Percentiles rank a stretch among this genome's conserved stretches.
Evolutionary conservation across 2,113 vertebrate species (phyloP).

Genomic region (Scolopax mira): DNA sequence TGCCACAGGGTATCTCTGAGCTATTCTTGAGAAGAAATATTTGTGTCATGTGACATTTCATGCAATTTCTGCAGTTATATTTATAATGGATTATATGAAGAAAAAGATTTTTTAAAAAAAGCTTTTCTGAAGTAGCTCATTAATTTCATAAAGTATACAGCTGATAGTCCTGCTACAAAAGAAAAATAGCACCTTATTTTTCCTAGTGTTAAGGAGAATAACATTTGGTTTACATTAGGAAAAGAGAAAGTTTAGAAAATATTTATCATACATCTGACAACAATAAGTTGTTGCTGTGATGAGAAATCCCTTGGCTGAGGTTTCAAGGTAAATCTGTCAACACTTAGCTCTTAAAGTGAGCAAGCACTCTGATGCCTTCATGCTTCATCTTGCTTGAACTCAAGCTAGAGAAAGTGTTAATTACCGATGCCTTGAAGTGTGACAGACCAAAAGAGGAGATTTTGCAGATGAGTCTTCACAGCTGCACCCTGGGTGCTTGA

Average conservation of each 20-base stretch:
- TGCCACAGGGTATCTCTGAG: background rate
- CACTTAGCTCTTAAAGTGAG: background rate
- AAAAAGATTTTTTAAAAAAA: rapidly evolving
- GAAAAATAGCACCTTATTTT: background rate
- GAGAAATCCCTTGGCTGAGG: background rate
- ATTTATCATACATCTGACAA: background rate
- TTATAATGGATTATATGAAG: background rate
- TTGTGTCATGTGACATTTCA: rapidly evolving
- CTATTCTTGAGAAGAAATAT: background rate
- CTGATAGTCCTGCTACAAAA: background rate
- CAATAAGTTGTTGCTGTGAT: background rate
- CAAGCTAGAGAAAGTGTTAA: background rate
- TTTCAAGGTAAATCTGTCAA: background rate
- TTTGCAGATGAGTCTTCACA: background rate
- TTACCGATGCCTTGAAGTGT: background rate
- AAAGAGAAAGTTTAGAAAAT: background rate
- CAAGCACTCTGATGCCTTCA: background rate
- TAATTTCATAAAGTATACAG: background rate
- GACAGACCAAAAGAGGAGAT: background rate
- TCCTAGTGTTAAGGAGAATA: background rate
- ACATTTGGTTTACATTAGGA: background rate
- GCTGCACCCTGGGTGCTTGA: background rate
- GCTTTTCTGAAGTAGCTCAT: background rate
- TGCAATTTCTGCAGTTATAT: background rate
- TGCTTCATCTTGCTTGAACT: background rate